phyloP scores from a whole-genome alignment of 2,113 vertebrate species.

The Spilogale gracilis region DNA sequence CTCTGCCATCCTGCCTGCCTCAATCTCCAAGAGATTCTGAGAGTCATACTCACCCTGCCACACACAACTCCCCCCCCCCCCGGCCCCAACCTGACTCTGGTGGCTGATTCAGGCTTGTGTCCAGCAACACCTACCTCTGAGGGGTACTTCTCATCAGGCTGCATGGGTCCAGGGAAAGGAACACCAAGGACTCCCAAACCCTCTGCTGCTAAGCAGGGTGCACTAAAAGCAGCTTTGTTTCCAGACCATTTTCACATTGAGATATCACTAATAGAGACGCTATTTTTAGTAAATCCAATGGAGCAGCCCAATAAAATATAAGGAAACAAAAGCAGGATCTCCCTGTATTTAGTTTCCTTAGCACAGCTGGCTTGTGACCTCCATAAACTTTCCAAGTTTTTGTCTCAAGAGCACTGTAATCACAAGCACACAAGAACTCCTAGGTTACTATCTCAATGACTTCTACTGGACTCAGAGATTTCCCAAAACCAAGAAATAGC shows the following conservation, averaged over 20 bases:
- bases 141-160: not conserved
- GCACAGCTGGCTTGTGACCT: constrained; percentile 30
- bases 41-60: not conserved
- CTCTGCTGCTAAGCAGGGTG: not conserved
- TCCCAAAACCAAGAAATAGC: constrained; percentile 49
- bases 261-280: not conserved
- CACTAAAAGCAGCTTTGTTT: constrained; percentile 44
- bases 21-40: not conserved
- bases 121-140: not conserved
- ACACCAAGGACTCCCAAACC: not conserved
- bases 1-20: not conserved
- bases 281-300: constrained; percentile 59
- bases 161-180: not conserved
- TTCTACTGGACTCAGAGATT: constrained; percentile 26
- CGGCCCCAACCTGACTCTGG: not conserved
- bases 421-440: not conserved
- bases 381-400: constrained; percentile 37
- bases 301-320: constrained; percentile 36
- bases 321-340: constrained; percentile 41
- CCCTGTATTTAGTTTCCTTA: constrained; percentile 31
- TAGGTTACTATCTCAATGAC: constrained; percentile 1
- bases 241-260: constrained; percentile 58
- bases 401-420: constrained; percentile 61
- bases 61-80: not conserved
- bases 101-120: not conserved